Evolutionary conservation across 2,888 invertebrate species (phyloP), one percentile per base, ranked within the genome.

Genomic region (Heteromyza rotundicornis): DNA sequence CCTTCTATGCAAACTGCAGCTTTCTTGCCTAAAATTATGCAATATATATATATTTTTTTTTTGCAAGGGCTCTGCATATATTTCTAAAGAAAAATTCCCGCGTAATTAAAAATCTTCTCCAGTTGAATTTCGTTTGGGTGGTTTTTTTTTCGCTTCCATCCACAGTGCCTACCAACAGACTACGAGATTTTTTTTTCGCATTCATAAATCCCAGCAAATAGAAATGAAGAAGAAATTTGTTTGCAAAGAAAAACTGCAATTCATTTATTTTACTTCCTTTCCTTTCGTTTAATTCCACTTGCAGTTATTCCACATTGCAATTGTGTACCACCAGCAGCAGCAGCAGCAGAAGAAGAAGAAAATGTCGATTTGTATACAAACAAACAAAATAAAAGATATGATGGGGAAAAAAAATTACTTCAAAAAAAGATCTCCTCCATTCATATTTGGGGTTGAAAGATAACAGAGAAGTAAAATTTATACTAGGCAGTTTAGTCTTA

Each of bases 181-280:
- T 32, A 32, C 7, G 32, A n/a, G n/a, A 51, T 57, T 32, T 50
- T 50, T 24, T 57, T 51, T 22, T 8, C 17, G 24, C 12, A n/a
- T 23, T 56, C 36, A 24, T 35, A 5, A 32, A 32, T 32, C 32
- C 7, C 32, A 8, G 32, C 32, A 12, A 58, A 51, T 22, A 35
- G 36, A 51, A 51, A 36, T 44, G 72, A 64, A 73, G 64, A 75
- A 71, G 73, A n/a, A n/a, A n/a, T n/a, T n/a, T n/a, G n/a, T 63
- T 64, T 69, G 67, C 66, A 77, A 74, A 77, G 74, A 71, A 73
- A 76, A 71, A 72, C 73, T 77, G 77, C 76, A 77, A 73, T 76
- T 73, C 71, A 77, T 77, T 76, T 76, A 75, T 72, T 69, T 72
- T 32, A 8, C 19, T 40, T 16, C 57, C 44, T 12, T 23, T 8